A percentile compares a stretch with the other conserved stretches of the same genome.
Evolutionary conservation across 2,888 invertebrate genomes (phyloP).

Genomic region (Girardia tigrina): DNA sequence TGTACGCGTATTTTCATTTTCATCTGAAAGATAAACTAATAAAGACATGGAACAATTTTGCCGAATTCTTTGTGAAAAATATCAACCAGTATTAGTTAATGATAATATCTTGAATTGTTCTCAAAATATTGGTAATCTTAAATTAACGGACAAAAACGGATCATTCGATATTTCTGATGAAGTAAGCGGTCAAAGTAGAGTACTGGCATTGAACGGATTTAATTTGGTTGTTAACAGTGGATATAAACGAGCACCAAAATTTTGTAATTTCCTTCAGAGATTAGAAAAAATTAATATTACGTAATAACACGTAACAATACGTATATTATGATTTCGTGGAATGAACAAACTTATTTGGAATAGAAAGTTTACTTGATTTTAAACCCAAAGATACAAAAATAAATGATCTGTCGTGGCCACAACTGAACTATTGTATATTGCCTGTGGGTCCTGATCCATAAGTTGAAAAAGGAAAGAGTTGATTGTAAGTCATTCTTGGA

Average conservation of each 20-base stretch:
- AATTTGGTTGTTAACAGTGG: background rate
- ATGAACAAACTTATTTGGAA: background rate
- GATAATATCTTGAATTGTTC: background rate
- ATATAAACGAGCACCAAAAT: background rate
- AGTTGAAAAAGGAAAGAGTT: background rate
- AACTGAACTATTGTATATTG: background rate
- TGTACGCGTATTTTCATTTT: conserved; percentile 11
- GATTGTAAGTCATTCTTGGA: background rate
- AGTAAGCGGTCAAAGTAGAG: background rate
- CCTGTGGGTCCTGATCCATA: background rate
- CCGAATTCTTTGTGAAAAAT: background rate
- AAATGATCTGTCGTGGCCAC: background rate
- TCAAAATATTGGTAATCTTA: background rate
- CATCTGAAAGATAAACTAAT: background rate
- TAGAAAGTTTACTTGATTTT: background rate
- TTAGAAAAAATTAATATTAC: too few relatives aligned
- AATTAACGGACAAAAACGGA: background rate
- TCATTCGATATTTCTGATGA: conserved; percentile 5
- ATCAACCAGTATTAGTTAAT: background rate
- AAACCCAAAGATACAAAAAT: background rate
- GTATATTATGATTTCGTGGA: background rate
- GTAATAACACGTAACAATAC: too few relatives aligned
- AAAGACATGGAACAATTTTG: background rate
- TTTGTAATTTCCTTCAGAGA: background rate
- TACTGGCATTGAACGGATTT: conserved; percentile 3